phyloP scores from a whole-genome alignment of 2,888 invertebrate genomes.

The Lasioglossum figueresi region DNA sequence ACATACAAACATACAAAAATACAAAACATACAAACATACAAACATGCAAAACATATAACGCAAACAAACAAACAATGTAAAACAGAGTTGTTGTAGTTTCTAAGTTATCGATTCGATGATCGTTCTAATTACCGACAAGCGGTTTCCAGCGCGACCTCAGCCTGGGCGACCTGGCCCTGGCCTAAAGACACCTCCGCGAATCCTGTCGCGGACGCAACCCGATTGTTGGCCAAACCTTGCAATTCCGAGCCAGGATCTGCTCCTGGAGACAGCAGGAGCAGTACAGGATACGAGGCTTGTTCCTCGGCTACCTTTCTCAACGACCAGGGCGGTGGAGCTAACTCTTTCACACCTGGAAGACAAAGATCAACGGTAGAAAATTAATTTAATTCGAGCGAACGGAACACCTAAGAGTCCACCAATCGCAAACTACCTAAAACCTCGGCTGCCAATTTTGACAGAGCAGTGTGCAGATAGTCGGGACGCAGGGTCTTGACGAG shows the following conservation, averaged over 20 bases:
- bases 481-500: slow-evolving; percentile 92
- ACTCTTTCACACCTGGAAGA: slow-evolving; percentile 80
- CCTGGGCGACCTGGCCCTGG: slow-evolving; percentile 89
- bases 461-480: slow-evolving; percentile 91
- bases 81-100: background rate
- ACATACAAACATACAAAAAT: no score
- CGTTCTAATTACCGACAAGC: slow-evolving; percentile 82
- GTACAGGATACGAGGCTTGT: slow-evolving; percentile 88
- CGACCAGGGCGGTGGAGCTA: slow-evolving; percentile 87
- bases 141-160: slow-evolving; percentile 80
- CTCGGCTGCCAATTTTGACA: slow-evolving; percentile 89
- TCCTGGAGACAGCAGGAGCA: slow-evolving; percentile 94
- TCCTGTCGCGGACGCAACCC: slow-evolving; percentile 64
- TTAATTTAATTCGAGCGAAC: background rate
- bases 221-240: slow-evolving; percentile 86
- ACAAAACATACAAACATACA: no score
- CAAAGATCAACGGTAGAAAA: background rate
- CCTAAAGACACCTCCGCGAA: slow-evolving; percentile 90
- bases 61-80: no score
- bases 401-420: no score
- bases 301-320: slow-evolving; percentile 86
- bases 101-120: background rate
- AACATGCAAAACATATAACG: no score
- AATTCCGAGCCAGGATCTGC: slow-evolving; percentile 95
- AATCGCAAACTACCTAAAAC: slow-evolving; percentile 85